A percentile compares a stretch with the other conserved stretches of the same genome.
phyloP scores from a whole-genome alignment of 2,888 invertebrate genomes.

The Eristalinus aeneus region DNA sequence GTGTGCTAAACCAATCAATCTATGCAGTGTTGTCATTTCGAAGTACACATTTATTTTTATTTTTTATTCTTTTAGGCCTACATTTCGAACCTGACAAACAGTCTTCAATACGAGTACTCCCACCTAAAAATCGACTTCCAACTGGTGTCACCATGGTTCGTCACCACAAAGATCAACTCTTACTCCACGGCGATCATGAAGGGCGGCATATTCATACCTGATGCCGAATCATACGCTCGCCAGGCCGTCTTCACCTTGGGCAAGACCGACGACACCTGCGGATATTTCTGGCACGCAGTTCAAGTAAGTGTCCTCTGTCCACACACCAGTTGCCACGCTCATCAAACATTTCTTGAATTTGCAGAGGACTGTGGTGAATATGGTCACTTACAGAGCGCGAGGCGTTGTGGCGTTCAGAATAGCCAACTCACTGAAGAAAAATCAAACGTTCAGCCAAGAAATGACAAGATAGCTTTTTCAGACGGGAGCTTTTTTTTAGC shows the following conservation, averaged over 20 bases:
- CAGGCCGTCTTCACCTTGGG: slow-evolving; percentile 91
- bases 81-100: slow-evolving; percentile 88
- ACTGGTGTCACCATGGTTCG: slow-evolving; percentile 90
- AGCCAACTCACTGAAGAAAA: slow-evolving; percentile 21
- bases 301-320: slow-evolving; percentile 82
- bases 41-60: background rate
- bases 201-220: slow-evolving; percentile 85
- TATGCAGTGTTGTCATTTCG: no score
- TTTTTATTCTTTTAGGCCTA: slow-evolving; percentile 82
- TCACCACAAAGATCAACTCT: slow-evolving; percentile 93
- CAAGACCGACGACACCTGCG: slow-evolving; percentile 89
- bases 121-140: slow-evolving; percentile 89
- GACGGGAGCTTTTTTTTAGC: background rate
- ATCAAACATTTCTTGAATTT: background rate
- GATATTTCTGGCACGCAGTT: slow-evolving; percentile 93
- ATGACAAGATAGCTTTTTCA: slow-evolving; percentile 45
- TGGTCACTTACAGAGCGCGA: slow-evolving; percentile 38
- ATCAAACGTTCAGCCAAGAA: slow-evolving; percentile 53
- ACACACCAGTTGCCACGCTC: background rate
- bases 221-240: slow-evolving; percentile 85
- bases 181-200: slow-evolving; percentile 87
- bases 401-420: slow-evolving; percentile 2
- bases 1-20: no score
- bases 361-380: slow-evolving; percentile 27
- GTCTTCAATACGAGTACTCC: slow-evolving; percentile 90